Percentiles rank a stretch among this genome's conserved stretches.
Conservation (phyloP, 1,140 invertebrate species). For the Drosophila sturtevanti region DNA sequence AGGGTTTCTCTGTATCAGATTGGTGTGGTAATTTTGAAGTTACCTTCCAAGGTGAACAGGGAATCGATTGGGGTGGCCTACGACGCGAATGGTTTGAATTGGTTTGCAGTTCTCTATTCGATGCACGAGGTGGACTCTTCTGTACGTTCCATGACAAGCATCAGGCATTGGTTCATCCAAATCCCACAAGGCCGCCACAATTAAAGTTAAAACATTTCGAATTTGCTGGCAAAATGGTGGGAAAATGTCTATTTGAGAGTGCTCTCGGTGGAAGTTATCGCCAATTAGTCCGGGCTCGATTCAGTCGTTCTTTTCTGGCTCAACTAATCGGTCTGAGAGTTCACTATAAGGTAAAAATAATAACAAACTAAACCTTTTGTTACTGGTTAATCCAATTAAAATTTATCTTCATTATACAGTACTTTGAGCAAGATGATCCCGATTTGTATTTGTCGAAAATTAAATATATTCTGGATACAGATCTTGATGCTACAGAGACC, state of each 20-base stretch:
- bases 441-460: conserved; percentile 96
- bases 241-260: conserved; percentile 90
- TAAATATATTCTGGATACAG: conserved; percentile 95
- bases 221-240: conserved; percentile 97
- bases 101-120: conserved; percentile 93
- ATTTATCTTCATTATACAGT: conserved; percentile 82
- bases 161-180: conserved; percentile 94
- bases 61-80: conserved; percentile 96
- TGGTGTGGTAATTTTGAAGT: conserved; percentile 98
- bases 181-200: conserved; percentile 88
- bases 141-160: conserved; percentile 92
- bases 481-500: conserved; percentile 88
- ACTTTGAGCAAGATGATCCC: conserved; percentile 98
- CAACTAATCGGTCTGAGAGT: conserved; percentile 95
- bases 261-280: conserved; percentile 93
- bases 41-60: conserved; percentile 95
- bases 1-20: conserved; percentile 88
- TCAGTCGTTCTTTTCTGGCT: conserved; percentile 96
- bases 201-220: conserved; percentile 95
- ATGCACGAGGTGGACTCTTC: conserved; percentile 92
- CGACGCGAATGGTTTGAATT: conserved; percentile 97
- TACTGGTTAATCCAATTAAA: not conserved
- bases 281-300: conserved; percentile 94
- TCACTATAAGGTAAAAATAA: conserved; percentile 88
- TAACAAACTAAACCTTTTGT: conserved; percentile 77